A percentile compares a stretch with the other conserved stretches of the same genome.
Conservation (phyloP, 2,888 invertebrate species). For the Drosophila gaucha region DNA sequence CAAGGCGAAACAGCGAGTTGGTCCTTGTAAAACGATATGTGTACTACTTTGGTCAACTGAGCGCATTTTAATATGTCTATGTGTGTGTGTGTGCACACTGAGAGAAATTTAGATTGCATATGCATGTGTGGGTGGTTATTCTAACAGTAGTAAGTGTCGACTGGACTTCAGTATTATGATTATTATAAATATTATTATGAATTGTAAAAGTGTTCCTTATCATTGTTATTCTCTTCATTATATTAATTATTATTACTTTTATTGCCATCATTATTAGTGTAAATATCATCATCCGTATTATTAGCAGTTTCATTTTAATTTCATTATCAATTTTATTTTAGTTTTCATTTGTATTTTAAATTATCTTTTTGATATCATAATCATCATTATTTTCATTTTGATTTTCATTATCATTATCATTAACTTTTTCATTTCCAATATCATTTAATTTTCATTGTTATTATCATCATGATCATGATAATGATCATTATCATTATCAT, state of each 20-base stretch:
- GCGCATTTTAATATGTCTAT: slow-evolving; percentile 32
- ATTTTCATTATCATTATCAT: neutral
- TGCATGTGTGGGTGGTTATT: neutral
- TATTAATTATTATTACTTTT: neutral
- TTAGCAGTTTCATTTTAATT: neutral
- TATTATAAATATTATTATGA: too few relatives aligned
- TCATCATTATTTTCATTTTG: neutral
- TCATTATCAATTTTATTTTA: neutral
- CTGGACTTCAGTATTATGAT: too few relatives aligned
- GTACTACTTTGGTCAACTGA: slow-evolving; percentile 57
- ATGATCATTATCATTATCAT: neutral
- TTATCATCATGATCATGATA: neutral
- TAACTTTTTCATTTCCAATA: neutral
- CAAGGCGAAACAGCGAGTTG: slow-evolving; percentile 43
- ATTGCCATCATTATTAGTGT: neutral
- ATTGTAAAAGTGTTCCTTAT: too few relatives aligned
- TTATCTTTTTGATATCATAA: too few relatives aligned
- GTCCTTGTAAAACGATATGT: slow-evolving; percentile 41
- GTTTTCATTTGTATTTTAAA: too few relatives aligned
- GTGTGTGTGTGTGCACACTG: slow-evolving; percentile 31
- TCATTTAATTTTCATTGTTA: neutral
- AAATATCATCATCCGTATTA: neutral
- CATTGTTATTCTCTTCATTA: neutral
- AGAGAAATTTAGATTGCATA: slow-evolving; percentile 8
- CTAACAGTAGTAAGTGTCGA: too few relatives aligned